phyloP scores from a whole-genome alignment of 2,113 vertebrate genomes.

The Tupaia chinensis region DNA sequence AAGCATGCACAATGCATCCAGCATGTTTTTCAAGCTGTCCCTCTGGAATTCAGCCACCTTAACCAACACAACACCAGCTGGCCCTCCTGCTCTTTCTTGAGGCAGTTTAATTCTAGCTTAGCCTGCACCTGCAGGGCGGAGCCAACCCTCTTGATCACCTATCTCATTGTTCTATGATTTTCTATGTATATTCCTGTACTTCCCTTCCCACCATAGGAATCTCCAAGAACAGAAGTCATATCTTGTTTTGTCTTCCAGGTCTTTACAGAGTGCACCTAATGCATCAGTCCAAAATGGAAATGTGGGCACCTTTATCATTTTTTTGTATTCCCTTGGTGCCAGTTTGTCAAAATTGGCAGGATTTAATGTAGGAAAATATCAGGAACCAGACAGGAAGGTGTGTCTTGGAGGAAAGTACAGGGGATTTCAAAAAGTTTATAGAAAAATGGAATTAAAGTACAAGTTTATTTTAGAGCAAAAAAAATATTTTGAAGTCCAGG shows the following conservation, averaged over 20 bases:
- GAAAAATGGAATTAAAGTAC: too few species aligned
- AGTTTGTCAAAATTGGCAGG: background rate
- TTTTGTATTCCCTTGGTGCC: background rate
- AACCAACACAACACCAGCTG: too few species aligned
- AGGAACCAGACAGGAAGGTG: background rate
- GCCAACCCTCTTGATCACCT: background rate
- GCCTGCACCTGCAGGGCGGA: background rate
- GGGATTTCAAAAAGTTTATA: too few species aligned
- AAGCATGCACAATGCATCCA: too few species aligned
- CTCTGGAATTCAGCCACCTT: too few species aligned
- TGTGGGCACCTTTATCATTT: background rate
- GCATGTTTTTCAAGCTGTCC: too few species aligned
- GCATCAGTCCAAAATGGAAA: background rate
- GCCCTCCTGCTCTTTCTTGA: background rate
- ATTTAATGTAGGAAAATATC: background rate
- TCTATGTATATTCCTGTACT: background rate
- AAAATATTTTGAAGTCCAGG: too few species aligned
- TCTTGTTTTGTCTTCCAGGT: background rate
- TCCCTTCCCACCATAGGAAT: background rate
- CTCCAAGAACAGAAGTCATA: background rate
- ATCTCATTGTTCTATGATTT: background rate
- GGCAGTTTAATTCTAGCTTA: background rate
- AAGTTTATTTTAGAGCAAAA: too few species aligned
- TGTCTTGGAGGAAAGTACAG: background rate
- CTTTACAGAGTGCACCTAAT: background rate